Conservation (phyloP, 2,797 vertebrate genomes). For the Pogoniulus pusillus region DNA sequence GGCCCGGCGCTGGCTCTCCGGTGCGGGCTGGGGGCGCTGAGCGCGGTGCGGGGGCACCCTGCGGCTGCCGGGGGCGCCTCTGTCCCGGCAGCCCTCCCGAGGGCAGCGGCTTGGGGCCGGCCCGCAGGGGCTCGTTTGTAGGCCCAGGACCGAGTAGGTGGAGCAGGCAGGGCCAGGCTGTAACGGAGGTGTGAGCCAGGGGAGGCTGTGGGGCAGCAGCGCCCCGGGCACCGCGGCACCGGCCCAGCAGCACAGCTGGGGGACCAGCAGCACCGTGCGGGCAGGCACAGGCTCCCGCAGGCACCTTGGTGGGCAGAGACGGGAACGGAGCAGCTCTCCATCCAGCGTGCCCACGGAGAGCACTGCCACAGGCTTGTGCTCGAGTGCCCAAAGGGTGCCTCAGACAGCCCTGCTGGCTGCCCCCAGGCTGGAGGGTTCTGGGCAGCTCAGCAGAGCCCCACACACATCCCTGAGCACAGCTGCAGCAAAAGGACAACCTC, state of each 20-base stretch:
- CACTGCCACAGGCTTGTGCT: rapidly evolving
- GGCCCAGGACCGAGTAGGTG: background rate
- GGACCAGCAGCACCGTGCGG: rapidly evolving
- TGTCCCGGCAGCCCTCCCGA: rapidly evolving
- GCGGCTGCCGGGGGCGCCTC: rapidly evolving
- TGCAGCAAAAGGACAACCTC: background rate
- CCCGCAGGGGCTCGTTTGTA: rapidly evolving
- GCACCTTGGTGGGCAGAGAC: background rate
- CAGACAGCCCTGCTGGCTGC: too few relatives aligned
- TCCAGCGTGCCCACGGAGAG: background rate
- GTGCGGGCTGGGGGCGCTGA: rapidly evolving
- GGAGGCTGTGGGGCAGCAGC: too few relatives aligned
- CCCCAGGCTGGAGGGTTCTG: background rate
- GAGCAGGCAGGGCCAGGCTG: rapidly evolving
- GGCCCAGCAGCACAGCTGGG: rapidly evolving
- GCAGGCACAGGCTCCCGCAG: too few relatives aligned
- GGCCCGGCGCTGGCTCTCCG: background rate
- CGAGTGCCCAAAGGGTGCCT: background rate
- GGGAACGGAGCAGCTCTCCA: background rate
- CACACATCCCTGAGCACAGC: too few relatives aligned
- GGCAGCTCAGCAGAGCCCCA: too few relatives aligned
- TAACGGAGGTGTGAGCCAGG: too few relatives aligned
- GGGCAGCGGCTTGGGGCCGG: rapidly evolving
- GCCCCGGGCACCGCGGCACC: rapidly evolving
- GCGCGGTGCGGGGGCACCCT: rapidly evolving